Conservation (phyloP, 2,888 invertebrate genomes). For the Thymelicus acteon region DNA sequence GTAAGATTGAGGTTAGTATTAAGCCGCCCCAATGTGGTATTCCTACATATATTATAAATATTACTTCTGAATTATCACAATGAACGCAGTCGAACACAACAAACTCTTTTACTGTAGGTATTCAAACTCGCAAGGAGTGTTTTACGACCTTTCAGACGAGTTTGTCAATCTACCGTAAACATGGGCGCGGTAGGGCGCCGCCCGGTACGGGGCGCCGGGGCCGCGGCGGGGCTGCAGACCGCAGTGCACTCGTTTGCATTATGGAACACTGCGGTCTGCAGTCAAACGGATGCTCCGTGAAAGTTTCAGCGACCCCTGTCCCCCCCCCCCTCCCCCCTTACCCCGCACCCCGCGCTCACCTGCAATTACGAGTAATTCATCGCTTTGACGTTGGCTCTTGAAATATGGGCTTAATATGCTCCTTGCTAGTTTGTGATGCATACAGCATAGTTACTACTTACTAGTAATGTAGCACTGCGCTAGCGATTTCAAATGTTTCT, state of each 20-base stretch:
- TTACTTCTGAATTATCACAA: too few relatives aligned
- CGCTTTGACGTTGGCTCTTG: constrained; percentile 4
- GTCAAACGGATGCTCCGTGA: background rate
- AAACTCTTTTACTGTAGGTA: background rate
- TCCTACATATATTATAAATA: too few relatives aligned
- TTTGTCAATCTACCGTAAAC: background rate
- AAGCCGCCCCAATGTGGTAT: too few relatives aligned
- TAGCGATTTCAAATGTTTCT: too few relatives aligned
- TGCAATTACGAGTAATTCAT: constrained; percentile 1
- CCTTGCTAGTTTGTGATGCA: background rate
- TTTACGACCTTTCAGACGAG: background rate
- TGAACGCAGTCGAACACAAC: too few relatives aligned
- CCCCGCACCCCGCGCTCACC: background rate
- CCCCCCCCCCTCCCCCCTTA: background rate
- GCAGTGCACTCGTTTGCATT: constrained; percentile 25
- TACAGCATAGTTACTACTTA: too few relatives aligned
- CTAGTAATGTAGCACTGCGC: too few relatives aligned
- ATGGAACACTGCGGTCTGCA: constrained; percentile 29
- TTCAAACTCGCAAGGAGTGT: background rate
- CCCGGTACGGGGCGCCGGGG: background rate
- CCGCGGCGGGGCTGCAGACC: background rate
- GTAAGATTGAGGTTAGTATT: too few relatives aligned
- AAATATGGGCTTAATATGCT: background rate
- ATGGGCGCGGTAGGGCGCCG: background rate
- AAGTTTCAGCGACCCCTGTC: background rate